These are phyloP conservation scores for Propithecus deckenii DNA, from an alignment of 2,797 vertebrate genomes.

Conservation along the genomic window DNA sequence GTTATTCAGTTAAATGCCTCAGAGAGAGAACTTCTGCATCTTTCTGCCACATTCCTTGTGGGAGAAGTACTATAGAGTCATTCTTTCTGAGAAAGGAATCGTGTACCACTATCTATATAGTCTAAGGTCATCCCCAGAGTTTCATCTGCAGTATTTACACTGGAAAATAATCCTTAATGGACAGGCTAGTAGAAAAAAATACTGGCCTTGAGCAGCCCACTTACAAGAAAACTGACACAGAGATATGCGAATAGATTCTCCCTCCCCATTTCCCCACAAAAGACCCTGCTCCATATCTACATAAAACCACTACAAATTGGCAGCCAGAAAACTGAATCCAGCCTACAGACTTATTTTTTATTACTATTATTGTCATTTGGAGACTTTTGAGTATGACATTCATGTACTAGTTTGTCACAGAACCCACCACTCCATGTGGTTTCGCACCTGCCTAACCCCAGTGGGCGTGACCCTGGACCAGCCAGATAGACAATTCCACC, in stretches of 20 bases:
- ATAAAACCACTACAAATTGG: background rate
- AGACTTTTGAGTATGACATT: background rate
- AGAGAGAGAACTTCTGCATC: background rate
- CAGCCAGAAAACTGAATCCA: background rate
- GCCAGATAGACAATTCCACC: background rate
- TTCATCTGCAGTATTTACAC: slow-evolving; percentile 34
- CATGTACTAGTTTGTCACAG: background rate
- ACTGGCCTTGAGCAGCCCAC: background rate
- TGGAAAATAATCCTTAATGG: background rate
- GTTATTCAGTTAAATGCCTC: background rate
- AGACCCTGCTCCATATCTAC: background rate
- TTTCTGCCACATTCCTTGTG: background rate
- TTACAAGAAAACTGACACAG: slow-evolving; percentile 29
- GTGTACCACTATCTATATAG: background rate
- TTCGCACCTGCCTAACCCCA: background rate
- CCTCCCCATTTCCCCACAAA: background rate
- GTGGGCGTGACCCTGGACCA: background rate
- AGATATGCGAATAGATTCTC: background rate
- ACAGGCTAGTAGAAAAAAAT: background rate
- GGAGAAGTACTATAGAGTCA: background rate
- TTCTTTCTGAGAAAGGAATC: background rate
- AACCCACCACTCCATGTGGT: background rate
- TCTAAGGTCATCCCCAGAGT: background rate
- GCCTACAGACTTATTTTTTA: background rate
- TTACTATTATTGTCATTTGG: background rate